A percentile compares a stretch with the other conserved stretches of the same genome.
Evolutionary conservation across 1,140 invertebrate species (phyloP).

Genomic region (Pseudomyrmex flavicornis): DNA sequence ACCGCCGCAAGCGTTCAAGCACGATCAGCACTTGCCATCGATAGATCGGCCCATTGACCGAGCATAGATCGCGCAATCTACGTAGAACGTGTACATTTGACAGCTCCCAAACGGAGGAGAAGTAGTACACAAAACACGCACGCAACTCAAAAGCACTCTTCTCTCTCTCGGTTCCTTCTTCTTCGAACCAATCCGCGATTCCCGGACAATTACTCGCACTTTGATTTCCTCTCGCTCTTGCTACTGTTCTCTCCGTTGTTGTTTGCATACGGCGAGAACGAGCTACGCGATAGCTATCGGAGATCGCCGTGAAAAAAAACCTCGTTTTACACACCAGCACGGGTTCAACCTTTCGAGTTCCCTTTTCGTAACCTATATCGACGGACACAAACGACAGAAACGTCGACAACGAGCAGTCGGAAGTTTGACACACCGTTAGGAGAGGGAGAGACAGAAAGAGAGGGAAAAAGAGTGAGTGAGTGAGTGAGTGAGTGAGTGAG

Average conservation of each 20-base stretch:
- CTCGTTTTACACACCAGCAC: constrained; percentile 5
- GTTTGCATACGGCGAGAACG: neutral
- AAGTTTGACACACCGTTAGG: constrained; percentile 48
- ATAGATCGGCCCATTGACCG: constrained; percentile 72
- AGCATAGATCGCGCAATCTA: constrained; percentile 76
- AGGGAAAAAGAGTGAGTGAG: constrained; percentile 1
- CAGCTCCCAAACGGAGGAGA: constrained; percentile 60
- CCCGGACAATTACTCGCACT: neutral
- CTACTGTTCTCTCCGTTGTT: neutral
- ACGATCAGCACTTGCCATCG: constrained; percentile 70
- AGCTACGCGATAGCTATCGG: neutral
- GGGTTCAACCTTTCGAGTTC: neutral
- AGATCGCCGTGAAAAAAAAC: neutral
- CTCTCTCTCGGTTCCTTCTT: neutral
- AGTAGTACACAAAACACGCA: constrained; percentile 36
- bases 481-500: neutral
- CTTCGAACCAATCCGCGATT: neutral
- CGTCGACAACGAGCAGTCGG: constrained; percentile 41
- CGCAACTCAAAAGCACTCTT: neutral
- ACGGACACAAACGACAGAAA: constrained; percentile 14
- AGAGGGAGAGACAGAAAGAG: constrained; percentile 19
- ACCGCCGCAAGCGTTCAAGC: constrained; percentile 64
- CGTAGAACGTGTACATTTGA: constrained; percentile 75
- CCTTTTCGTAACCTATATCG: constrained; percentile 44
- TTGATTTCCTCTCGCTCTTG: constrained; percentile 11